A percentile compares a stretch with the other conserved stretches of the same genome.
Evolutionary conservation across 1,140 invertebrate species (phyloP).

Genomic region (Bathynomus jamesi): DNA sequence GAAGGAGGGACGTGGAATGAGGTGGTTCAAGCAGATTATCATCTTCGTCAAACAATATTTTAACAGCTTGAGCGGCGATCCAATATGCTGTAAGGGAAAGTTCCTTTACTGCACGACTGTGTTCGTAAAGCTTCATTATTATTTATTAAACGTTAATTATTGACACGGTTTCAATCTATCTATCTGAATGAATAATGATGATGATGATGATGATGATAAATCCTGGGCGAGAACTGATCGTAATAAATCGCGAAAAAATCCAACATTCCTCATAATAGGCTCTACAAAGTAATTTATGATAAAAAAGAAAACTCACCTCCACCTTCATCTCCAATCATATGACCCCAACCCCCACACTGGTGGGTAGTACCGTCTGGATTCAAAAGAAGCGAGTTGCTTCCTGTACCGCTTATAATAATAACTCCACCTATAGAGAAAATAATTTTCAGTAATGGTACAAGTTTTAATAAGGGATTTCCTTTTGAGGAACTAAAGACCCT

Average conservation of each 20-base stretch:
- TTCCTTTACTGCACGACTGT: slow-evolving; percentile 24
- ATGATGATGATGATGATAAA: too few relatives aligned
- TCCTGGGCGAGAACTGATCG: too few relatives aligned
- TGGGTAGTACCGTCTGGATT: slow-evolving; percentile 70
- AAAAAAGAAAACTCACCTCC: too few relatives aligned
- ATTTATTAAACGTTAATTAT: background rate
- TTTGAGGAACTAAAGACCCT: slow-evolving; percentile 3
- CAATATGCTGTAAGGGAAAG: slow-evolving; percentile 70
- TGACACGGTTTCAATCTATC: background rate
- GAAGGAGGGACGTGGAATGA: slow-evolving; percentile 58
- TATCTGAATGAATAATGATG: too few relatives aligned
- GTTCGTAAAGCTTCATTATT: slow-evolving; percentile 11
- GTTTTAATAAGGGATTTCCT: background rate
- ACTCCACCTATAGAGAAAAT: slow-evolving; percentile 58
- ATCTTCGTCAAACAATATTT: slow-evolving; percentile 77
- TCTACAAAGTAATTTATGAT: too few relatives aligned
- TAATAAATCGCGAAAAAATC: too few relatives aligned
- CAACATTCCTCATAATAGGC: too few relatives aligned
- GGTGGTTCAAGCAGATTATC: slow-evolving; percentile 65
- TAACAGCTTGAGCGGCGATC: slow-evolving; percentile 74
- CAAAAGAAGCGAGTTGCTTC: slow-evolving; percentile 76
- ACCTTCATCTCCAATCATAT: slow-evolving; percentile 87
- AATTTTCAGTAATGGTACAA: slow-evolving; percentile 21
- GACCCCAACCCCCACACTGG: slow-evolving; percentile 91
- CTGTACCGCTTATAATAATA: slow-evolving; percentile 90